phyloP scores from a whole-genome alignment of 1,140 invertebrate species.

The Propsilocerus akamusi region DNA sequence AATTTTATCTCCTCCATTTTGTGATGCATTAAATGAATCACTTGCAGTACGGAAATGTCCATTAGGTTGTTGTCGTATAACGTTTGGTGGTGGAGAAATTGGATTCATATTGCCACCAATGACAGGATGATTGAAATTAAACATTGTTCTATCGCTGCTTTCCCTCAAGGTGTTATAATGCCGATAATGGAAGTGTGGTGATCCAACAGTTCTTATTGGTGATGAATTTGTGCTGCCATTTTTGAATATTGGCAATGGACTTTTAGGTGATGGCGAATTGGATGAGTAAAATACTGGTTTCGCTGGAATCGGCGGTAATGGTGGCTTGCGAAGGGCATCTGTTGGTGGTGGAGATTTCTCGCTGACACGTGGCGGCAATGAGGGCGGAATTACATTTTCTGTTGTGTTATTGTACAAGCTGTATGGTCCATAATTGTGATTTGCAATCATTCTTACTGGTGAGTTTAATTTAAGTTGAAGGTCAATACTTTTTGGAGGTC shows the following conservation, averaged over 20 bases:
- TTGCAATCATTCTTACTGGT: slow-evolving; percentile 19
- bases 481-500: slow-evolving; percentile 37
- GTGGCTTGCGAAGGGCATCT: slow-evolving; percentile 41
- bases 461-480: slow-evolving; percentile 12
- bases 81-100: not conserved
- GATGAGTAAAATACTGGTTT: slow-evolving; percentile 28
- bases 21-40: slow-evolving; percentile 7
- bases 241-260: slow-evolving; percentile 18
- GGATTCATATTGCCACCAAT: not conserved
- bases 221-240: slow-evolving; percentile 21
- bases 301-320: slow-evolving; percentile 44
- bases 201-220: slow-evolving; percentile 27
- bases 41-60: slow-evolving; percentile 7
- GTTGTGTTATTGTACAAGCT: not conserved
- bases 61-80: slow-evolving; percentile 3
- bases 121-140: not conserved
- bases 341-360: slow-evolving; percentile 33
- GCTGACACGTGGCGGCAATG: slow-evolving; percentile 9
- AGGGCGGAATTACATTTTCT: slow-evolving; percentile 19
- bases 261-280: slow-evolving; percentile 18
- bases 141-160: not conserved
- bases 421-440: not conserved
- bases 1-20: slow-evolving; percentile 8
- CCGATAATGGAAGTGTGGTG: slow-evolving; percentile 27
- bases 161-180: not conserved